A percentile compares a stretch with the other conserved stretches of the same genome.
Evolutionary conservation across 2,797 vertebrate genomes (phyloP).

Genomic region (Acanthurus leucopareius): DNA sequence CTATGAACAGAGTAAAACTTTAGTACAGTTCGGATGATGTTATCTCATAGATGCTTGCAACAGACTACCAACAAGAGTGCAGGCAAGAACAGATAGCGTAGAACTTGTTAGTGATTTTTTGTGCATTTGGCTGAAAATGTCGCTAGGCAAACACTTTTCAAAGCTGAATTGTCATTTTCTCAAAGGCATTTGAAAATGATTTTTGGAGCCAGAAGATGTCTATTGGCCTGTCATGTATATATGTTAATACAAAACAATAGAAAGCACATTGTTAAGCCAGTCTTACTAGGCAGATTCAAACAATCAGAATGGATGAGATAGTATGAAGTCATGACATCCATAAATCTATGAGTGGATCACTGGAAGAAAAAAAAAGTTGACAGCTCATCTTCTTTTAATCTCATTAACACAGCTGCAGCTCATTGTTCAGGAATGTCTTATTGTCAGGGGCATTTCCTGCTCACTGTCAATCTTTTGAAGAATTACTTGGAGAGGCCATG

Average conservation of each 20-base stretch:
- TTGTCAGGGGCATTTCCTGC: constrained; percentile 5
- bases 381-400: constrained; percentile 27
- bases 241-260: neutral
- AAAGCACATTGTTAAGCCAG: neutral
- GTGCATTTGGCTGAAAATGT: neutral
- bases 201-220: neutral
- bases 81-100: neutral
- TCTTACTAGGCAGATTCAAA: neutral
- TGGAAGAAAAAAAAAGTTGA: constrained; percentile 12
- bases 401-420: constrained; percentile 30
- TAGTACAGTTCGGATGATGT: neutral
- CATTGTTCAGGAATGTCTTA: constrained; percentile 22
- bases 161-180: neutral
- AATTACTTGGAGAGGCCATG: neutral
- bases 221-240: neutral
- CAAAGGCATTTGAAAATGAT: neutral
- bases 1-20: neutral
- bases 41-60: neutral
- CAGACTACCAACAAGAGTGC: neutral
- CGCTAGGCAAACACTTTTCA: neutral
- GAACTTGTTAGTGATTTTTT: neutral
- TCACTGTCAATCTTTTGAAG: neutral
- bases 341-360: constrained; percentile 33
- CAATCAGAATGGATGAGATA: constrained; percentile 2
- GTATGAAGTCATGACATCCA: constrained; percentile 7